Conservation (phyloP, 2,797 vertebrate genomes). For the Sebastes matsubarae region DNA sequence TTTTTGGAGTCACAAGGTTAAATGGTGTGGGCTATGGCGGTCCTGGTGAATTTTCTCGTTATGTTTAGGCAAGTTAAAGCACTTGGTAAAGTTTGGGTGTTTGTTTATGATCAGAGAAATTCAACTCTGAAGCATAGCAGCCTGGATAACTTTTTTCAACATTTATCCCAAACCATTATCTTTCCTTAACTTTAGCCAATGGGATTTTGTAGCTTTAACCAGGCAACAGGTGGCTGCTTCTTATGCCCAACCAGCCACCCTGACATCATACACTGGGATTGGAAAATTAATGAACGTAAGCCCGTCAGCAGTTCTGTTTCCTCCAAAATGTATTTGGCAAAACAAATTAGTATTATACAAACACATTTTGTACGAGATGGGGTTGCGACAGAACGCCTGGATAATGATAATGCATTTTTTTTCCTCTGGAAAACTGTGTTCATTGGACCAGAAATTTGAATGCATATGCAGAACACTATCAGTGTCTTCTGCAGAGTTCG, state of each 20-base stretch:
- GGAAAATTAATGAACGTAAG: background rate
- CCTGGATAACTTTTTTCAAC: background rate
- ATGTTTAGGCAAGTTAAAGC: background rate
- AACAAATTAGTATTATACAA: slow-evolving; percentile 1
- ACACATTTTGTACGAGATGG: background rate
- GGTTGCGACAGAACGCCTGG: background rate
- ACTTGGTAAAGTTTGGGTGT: background rate
- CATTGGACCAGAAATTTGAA: slow-evolving; percentile 10
- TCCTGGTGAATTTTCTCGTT: background rate
- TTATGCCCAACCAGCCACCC: background rate
- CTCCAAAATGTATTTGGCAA: background rate
- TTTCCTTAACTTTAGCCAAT: background rate
- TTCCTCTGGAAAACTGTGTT: slow-evolving; percentile 10
- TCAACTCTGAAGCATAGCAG: background rate
- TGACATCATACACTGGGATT: background rate
- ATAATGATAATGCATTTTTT: background rate
- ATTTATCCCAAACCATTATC: background rate
- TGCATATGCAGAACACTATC: background rate
- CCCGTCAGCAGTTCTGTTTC: background rate
- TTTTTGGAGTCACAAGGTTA: too few relatives aligned
- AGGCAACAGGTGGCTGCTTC: background rate
- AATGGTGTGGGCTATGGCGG: too few relatives aligned
- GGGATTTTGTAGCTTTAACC: background rate
- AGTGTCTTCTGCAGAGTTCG: slow-evolving; percentile 17
- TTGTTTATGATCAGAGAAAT: background rate